Base-by-base conservation (phyloP, 2,797 vertebrate genomes). In the Gymnothorax javanicus region DNA sequence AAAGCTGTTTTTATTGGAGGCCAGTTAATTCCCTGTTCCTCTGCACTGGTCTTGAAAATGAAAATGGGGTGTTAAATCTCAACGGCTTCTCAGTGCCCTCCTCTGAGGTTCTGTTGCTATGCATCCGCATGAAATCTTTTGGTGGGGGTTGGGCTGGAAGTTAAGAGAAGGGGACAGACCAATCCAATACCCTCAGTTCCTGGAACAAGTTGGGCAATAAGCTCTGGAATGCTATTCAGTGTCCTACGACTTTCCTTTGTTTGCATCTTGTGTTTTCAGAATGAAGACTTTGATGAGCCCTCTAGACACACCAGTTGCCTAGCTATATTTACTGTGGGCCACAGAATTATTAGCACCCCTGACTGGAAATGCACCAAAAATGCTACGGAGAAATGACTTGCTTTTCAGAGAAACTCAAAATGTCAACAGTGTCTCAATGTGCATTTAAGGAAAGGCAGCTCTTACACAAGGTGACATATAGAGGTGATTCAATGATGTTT, bases 11-110 rank as follows among this genome's bases (percentile, higher is more conserved):
- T 87, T 73, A 79, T 87, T n/a, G 73, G 57, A 59, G 8, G 83
- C 25, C 50, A 85, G 54, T 71, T 83, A 43, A 82, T 54, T 82
- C 60, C 58, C 71, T 58, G 71, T 83, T 52, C 84, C 23, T 56
- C 79, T 60, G 11, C 59, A 27, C 50, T 75, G 56, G 56, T 4
- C 11, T 23, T 86, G 33, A 84, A 89, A 90, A 86, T 86, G 87
- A 86, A 83, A 86, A 85, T 58, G 64, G 83, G 67, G 64, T 84
- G 23, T 90, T 88, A 71, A 85, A 86, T 62, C 75, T 86, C 67
- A 64, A 85, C 71, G 71, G 11, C 12, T 7, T 88, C 84, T 83
- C 91, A 91, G 88, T 87, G 86, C 67, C 88, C 58, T 82, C 85
- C 82, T 62, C 52, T 60, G 69, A 79, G 54, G 54, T 50, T 23